Base-by-base conservation (phyloP, 2,888 invertebrate genomes). In the Tinea semifulvella region DNA sequence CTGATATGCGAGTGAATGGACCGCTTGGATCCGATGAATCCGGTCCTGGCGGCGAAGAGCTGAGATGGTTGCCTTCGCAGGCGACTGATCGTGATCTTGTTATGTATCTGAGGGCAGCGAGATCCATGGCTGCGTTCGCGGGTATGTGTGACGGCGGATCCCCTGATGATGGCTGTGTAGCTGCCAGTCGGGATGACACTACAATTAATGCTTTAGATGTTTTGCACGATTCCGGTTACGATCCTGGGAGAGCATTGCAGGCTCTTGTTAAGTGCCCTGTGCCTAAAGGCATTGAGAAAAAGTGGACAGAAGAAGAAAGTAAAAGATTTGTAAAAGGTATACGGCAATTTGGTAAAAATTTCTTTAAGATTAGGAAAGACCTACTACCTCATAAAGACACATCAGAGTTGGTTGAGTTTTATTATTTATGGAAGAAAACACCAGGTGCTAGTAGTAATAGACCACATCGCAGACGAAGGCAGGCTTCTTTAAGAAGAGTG, bases 391-490 rank as follows among this genome's bases (percentile, higher is more conserved):
- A 97, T 69, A 96, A 97, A 84, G 96, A 98, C 65, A 97, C 98
- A 60, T 91, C 96, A 46, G 98, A 99, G 69, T 81, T 99, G 62
- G 97, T 99, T 45, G 97, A 98, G 72, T 99, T 95, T 82, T 99
- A 99, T 80, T 99, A 99, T 81, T 85, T 97, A 64, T 99, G 99
- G 99, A 99, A 99, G 84, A 99, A 98, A 83, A 97, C 98, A 27
- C 96, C 98, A 14, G 96, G 96, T 59, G 98, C 98, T 50, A 94
- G 95, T 70, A 96, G 94, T 68, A 96, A 96, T 72, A 87, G 98
- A 55, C 97, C 97, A 18, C 96, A 97, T 65, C 85, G 97, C 53
- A 85, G 97, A 64, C 84, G 96, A 52, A 84, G 95, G 44, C 94
- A 92, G 68, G 91, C 91, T 56, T 94, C 94, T 43, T 79, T 96